Base-by-base conservation (phyloP, 2,797 vertebrate genomes). In the Micrastur ruficollis region DNA sequence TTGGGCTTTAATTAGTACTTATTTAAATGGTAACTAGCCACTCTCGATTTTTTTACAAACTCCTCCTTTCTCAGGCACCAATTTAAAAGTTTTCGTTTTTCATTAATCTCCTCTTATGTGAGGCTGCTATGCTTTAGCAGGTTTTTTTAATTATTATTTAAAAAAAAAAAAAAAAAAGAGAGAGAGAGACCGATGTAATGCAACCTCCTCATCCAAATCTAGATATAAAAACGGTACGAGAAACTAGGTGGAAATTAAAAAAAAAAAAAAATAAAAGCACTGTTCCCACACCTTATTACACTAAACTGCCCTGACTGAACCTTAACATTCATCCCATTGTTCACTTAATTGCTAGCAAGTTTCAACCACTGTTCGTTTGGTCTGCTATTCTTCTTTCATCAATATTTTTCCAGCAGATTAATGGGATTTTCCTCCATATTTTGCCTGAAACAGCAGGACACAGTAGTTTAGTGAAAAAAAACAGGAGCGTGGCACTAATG, bases 371-470 rank as follows among this genome's bases (percentile, higher is more conserved):
- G 90, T 94, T 95, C 59, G 8, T 59, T 91, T 88, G 32, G 34
- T 78, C 79, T 90, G 87, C 97, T 94, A 95, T 97, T 98, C 96
- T 98, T 95, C 96, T 97, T 97, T 86, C 94, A 97, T 95, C 96
- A 97, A 89, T 97, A 79, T 98, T 98, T 97, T 92, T 96, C 67
- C 96, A 97, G 84, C 94, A 97, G 93, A 97, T 98, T 97, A 97
- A 95, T 97, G 94, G 97, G 97, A 97, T 98, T 98, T 98, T 91
- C 96, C 93, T 96, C 97, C 92, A 94, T 97, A 97, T 97, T 98
- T 98, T 98, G 97, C 96, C 97, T 93, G 63, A 86, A 98, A 97
- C 98, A 98, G 98, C 97, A 93, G 98, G 98, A 97, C 56, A 83
- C 10, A 49, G 91, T 58, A 97, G 81, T 96, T 97, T 93, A 97